Percentiles rank a stretch among this genome's conserved stretches.
Evolutionary conservation across 2,888 invertebrate genomes (phyloP).

Genomic region (Branchipolynoe longqiensis): DNA sequence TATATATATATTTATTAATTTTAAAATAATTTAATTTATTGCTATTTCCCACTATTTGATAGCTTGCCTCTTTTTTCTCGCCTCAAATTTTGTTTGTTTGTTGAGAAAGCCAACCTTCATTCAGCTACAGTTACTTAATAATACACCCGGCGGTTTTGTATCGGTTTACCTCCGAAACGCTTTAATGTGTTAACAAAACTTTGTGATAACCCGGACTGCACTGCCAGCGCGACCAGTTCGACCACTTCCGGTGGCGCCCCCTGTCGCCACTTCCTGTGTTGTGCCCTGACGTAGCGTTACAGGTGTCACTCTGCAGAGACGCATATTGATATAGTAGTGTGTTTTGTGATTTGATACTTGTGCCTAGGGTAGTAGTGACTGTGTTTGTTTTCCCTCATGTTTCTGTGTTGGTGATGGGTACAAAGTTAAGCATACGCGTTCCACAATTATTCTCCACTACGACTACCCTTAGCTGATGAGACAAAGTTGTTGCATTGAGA

Average conservation of each 20-base stretch:
- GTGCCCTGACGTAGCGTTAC: not conserved
- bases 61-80: too few species aligned
- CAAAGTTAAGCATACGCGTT: conserved; percentile 53
- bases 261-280: not conserved
- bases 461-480: not conserved
- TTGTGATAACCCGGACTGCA: not conserved
- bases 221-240: too few species aligned
- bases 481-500: conserved; percentile 48
- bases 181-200: conserved; percentile 8
- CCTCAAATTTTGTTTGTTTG: too few species aligned
- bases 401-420: conserved; percentile 57
- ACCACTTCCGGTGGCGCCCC: not conserved
- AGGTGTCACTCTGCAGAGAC: not conserved
- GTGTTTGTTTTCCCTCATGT: conserved; percentile 55
- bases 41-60: too few species aligned
- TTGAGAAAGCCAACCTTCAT: too few species aligned
- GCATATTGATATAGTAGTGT: conserved; percentile 22
- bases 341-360: conserved; percentile 18
- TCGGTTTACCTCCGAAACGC: too few species aligned
- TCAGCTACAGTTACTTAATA: too few species aligned
- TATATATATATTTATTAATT: not conserved
- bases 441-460: conserved; percentile 44
- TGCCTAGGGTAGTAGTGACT: conserved; percentile 47
- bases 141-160: too few species aligned
- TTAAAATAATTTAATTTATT: too few species aligned